Percentiles rank a stretch among this genome's conserved stretches.
Evolutionary conservation across 2,888 invertebrate genomes (phyloP).

Genomic region (Brachyopa scutellaris): DNA sequence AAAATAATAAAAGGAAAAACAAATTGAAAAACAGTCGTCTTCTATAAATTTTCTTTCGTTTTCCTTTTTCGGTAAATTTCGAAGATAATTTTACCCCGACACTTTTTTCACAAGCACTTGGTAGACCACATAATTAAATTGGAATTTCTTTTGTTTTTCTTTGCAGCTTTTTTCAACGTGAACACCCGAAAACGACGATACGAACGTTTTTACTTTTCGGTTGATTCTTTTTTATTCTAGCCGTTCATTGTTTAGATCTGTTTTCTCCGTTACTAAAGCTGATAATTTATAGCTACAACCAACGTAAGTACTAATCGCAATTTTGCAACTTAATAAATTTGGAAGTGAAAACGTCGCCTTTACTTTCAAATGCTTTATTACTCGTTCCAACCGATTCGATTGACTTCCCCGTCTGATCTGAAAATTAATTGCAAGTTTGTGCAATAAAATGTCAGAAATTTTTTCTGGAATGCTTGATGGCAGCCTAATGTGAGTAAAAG

Average conservation of each 20-base stretch:
- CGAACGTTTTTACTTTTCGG: slow-evolving; percentile 2
- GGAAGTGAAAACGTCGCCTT: slow-evolving; percentile 34
- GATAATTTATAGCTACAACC: no score
- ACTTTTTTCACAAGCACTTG: slow-evolving; percentile 29
- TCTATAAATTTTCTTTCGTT: background rate
- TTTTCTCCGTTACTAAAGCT: background rate
- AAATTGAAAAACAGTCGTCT: background rate
- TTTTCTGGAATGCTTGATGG: background rate
- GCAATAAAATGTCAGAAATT: slow-evolving; percentile 32
- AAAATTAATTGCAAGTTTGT: slow-evolving; percentile 23
- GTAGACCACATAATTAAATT: slow-evolving; percentile 53
- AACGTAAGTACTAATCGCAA: background rate
- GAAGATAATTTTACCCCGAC: slow-evolving; percentile 22
- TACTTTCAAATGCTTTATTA: background rate
- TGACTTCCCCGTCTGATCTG: slow-evolving; percentile 55
- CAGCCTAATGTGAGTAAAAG: background rate
- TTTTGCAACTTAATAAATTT: no score
- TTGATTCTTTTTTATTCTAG: background rate
- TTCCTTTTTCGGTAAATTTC: background rate
- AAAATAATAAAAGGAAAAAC: slow-evolving; percentile 14
- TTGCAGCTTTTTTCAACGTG: background rate
- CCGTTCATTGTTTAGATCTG: slow-evolving; percentile 22
- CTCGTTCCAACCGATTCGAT: slow-evolving; percentile 12
- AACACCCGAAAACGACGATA: background rate
- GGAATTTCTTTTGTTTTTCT: slow-evolving; percentile 5